A percentile compares a stretch with the other conserved stretches of the same genome.
Conservation (phyloP, 2,888 invertebrate species). For the Tetropium fuscum region DNA sequence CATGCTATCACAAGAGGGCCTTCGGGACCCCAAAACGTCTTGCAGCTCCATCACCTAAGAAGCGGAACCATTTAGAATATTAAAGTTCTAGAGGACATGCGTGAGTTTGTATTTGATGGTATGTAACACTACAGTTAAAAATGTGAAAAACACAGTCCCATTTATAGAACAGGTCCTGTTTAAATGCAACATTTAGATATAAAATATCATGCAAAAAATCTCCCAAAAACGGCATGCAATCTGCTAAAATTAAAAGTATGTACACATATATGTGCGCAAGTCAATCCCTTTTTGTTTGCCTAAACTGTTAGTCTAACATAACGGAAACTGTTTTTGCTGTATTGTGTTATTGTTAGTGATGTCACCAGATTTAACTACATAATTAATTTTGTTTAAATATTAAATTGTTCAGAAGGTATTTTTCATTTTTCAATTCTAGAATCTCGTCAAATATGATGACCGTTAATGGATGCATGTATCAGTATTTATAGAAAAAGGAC, state of each 20-base stretch:
- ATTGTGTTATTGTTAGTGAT: constrained; percentile 21
- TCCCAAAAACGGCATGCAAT: constrained; percentile 54
- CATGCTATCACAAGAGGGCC: constrained; percentile 81
- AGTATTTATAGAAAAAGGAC: constrained; percentile 41
- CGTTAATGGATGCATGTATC: background rate
- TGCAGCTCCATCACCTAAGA: constrained; percentile 84
- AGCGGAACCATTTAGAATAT: constrained; percentile 18
- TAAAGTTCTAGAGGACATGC: background rate
- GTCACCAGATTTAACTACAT: constrained; percentile 27
- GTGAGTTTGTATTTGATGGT: constrained; percentile 10
- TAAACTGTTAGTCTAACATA: constrained; percentile 12
- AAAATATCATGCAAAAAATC: constrained; percentile 52
- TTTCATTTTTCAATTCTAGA: constrained; percentile 74
- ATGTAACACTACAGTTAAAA: constrained; percentile 25
- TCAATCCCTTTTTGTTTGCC: constrained; percentile 26
- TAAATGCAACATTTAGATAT: constrained; percentile 31
- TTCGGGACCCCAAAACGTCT: constrained; percentile 76
- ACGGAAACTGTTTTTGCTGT: constrained; percentile 5
- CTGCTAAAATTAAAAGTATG: constrained; percentile 16
- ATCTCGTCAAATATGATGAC: constrained; percentile 69
- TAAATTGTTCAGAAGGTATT: constrained; percentile 7
- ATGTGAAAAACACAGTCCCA: constrained; percentile 52
- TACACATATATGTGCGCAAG: constrained; percentile 28
- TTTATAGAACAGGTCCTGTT: constrained; percentile 64
- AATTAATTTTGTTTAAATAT: constrained; percentile 37